Evolutionary conservation across 92 coral and sea anemone genomes (phyloP), one percentile per base, ranked within the genome.

Genomic region (Ricordea florida): DNA sequence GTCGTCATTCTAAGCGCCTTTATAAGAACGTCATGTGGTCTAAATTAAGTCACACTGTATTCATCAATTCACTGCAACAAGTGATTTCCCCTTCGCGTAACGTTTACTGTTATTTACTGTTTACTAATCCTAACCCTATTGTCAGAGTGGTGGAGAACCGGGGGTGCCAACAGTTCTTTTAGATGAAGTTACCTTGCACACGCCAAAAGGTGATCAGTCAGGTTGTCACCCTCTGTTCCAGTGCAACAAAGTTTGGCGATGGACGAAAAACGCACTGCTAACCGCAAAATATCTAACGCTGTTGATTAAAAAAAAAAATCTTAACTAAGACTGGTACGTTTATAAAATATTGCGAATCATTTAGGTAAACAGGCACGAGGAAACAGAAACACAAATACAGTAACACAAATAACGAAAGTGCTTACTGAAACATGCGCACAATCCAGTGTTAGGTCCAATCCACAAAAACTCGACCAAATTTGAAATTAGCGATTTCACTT

Each of bases 241-340:
- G 57, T 58, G 41, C 81, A 85, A 60, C 85, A 89, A 16, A 76
- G 30, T 38, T 78, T 66, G 49, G 85, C 82, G 17, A 79, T 59
- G 66, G 87, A 74, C 9, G 74, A 69, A 72, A 79, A 78, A 14
- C 91, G 92, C 0, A 87, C 83, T 7, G 90, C 85, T 40, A 93
- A 79, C 22, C 98, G 91, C 25, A 93, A 32, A 43, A 93, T 66
- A 84, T 93, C 98, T 33, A 93, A 81, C 30, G 85, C 98, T 92
- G 69, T 15, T 57, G 17, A 14, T 10, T 15, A 68, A 36, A 24
- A 27, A 28, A 48, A 58, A 58, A 4, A 45, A 0, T 1, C 3
- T 4, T 14, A 40, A 8, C 14, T 15, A 62, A 26, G 14, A 33
- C 13, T 10, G 6, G 15, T 16, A 11, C 15, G 64, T 15, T 6